These are phyloP conservation scores for Halcyon chelicuti DNA, from an alignment of 2,797 vertebrate genomes.

Conservation along the genomic window DNA sequence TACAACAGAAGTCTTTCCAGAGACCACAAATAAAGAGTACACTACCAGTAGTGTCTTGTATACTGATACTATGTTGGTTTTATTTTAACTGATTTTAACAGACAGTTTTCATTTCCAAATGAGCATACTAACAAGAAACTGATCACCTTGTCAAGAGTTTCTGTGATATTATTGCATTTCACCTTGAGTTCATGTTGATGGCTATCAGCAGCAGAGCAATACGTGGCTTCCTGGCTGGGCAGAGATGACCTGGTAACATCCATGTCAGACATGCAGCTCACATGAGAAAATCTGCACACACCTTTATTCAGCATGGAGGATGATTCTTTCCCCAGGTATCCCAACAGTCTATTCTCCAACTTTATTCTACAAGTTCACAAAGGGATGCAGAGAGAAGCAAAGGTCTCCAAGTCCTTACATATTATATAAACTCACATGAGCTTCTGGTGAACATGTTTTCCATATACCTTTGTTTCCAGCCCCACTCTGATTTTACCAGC, in stretches of 20 bases:
- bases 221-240: not conserved
- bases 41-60: not conserved
- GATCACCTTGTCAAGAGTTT: not conserved
- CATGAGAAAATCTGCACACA: not conserved
- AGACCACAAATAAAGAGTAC: constrained; percentile 25
- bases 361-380: not conserved
- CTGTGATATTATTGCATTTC: not conserved
- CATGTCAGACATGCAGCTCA: not conserved
- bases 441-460: not conserved
- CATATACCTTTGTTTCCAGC: not conserved
- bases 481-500: not conserved
- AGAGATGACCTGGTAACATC: not conserved
- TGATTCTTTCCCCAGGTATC: not conserved
- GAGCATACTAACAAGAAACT: not conserved
- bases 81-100: not conserved
- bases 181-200: not conserved
- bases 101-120: not conserved
- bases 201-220: not conserved
- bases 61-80: not conserved
- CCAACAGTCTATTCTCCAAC: not conserved
- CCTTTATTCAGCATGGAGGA: not conserved
- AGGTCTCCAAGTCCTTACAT: not conserved
- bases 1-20: not conserved
- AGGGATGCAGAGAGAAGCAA: not conserved
- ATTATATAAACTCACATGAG: not conserved